Conservation (phyloP, 2,113 vertebrate genomes). For the Oreochromis spilurus region DNA sequence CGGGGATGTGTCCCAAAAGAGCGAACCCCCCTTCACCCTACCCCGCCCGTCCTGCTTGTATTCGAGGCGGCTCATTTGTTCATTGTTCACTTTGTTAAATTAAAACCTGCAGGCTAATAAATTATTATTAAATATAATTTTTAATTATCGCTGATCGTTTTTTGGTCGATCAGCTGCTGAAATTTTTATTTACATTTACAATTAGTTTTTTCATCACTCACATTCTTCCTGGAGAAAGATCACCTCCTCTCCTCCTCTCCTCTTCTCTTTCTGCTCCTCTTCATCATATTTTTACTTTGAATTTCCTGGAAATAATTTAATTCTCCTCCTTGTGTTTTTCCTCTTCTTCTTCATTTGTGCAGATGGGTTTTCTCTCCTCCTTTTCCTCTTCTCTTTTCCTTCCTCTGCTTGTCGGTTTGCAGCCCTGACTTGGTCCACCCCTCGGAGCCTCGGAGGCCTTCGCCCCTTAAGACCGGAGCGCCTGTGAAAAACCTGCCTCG, state of each 20-base stretch:
- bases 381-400: background rate
- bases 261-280: background rate
- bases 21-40: background rate
- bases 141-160: background rate
- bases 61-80: background rate
- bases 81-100: background rate
- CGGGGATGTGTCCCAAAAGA: background rate
- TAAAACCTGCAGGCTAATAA: background rate
- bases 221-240: background rate
- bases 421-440: background rate
- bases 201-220: background rate
- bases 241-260: background rate
- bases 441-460: constrained; percentile 33
- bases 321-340: background rate
- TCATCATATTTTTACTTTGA: background rate
- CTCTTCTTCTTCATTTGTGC: background rate
- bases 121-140: background rate
- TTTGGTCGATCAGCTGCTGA: background rate
- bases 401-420: background rate
- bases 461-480: background rate
- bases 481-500: background rate
- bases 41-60: background rate
- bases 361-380: background rate
- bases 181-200: background rate
- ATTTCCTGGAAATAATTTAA: background rate